Percentiles rank a stretch among this genome's conserved stretches.
Evolutionary conservation across 2,888 invertebrate genomes (phyloP).

Genomic region (Beris morrisii): DNA sequence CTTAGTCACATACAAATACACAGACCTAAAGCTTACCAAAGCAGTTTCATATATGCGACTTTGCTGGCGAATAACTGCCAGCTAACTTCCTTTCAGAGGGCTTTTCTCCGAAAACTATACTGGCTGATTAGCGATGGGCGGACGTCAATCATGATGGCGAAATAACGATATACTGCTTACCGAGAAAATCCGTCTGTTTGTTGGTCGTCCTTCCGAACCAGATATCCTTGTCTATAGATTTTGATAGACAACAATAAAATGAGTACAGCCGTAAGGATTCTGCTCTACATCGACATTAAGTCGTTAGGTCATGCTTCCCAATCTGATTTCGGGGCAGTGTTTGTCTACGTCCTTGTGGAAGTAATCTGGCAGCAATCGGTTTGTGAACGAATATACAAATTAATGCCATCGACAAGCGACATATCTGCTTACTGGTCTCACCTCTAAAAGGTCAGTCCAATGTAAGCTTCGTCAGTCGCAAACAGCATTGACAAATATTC

Average conservation of each 20-base stretch:
- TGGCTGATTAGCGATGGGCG: slow-evolving; percentile 6
- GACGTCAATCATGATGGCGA: slow-evolving; percentile 22
- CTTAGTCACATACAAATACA: no score
- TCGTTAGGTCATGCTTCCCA: slow-evolving; percentile 2
- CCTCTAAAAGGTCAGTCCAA: slow-evolving; percentile 4
- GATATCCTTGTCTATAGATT: not conserved
- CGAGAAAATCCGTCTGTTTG: not conserved
- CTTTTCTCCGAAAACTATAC: not conserved
- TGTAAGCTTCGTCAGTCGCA: not conserved
- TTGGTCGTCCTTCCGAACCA: not conserved
- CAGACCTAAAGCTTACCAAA: no score
- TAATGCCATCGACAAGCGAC: slow-evolving; percentile 9
- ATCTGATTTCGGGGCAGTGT: slow-evolving; percentile 8
- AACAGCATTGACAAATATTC: slow-evolving; percentile 9
- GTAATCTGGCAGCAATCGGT: not conserved
- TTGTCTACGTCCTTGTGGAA: not conserved
- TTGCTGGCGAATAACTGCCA: no score
- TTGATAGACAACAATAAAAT: slow-evolving; percentile 13
- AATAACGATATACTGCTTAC: slow-evolving; percentile 19
- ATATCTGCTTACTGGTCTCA: slow-evolving; percentile 9
- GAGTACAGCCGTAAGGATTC: no score
- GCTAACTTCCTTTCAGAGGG: no score
- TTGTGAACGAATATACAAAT: not conserved
- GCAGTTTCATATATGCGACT: no score
- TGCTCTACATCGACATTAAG: not conserved